Conservation (phyloP, 2,113 vertebrate species). For the Dromas ardeola region DNA sequence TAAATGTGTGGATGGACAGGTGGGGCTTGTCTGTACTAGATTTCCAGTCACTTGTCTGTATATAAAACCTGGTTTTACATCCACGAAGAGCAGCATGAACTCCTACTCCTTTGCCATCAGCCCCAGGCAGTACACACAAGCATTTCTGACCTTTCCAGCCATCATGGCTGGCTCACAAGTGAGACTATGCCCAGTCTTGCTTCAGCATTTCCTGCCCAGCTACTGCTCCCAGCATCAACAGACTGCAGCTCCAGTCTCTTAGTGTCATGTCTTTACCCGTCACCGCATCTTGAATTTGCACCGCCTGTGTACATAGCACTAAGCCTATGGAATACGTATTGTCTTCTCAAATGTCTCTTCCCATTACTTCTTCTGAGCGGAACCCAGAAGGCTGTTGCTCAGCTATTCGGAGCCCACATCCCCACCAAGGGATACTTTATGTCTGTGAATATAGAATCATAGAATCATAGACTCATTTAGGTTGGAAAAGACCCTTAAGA, state of each 20-base stretch:
- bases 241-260: neutral
- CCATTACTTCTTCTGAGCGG: neutral
- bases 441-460: neutral
- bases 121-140: neutral
- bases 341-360: neutral
- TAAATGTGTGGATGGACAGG: neutral
- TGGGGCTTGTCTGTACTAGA: neutral
- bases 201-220: neutral
- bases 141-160: neutral
- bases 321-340: neutral
- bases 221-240: neutral
- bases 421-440: neutral
- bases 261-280: neutral
- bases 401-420: neutral
- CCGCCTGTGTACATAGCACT: neutral
- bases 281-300: neutral
- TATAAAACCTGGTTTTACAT: neutral
- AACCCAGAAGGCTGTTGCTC: neutral
- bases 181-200: neutral
- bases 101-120: neutral
- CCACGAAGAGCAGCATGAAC: neutral
- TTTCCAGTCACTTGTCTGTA: neutral
- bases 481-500: neutral
- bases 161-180: accelerated
- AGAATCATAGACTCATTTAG: neutral